A percentile compares a stretch with the other conserved stretches of the same genome.
Conservation (phyloP, 2,113 vertebrate species). For the Hystrix brachyura region DNA sequence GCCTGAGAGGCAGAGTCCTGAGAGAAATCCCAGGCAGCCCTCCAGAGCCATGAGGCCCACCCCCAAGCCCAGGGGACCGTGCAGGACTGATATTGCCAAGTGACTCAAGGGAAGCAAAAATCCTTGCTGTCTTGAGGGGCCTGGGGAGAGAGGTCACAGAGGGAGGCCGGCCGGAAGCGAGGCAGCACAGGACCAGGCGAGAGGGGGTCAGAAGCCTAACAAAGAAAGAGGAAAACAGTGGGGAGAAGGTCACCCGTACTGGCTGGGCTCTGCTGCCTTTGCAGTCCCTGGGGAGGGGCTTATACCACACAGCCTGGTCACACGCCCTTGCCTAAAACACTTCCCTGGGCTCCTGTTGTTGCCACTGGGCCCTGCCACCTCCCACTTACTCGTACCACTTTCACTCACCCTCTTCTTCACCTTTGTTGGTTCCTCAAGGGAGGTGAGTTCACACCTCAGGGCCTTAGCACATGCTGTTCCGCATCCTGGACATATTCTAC, state of each 20-base stretch:
- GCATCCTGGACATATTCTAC: neutral
- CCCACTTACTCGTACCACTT: neutral
- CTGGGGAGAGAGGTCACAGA: neutral
- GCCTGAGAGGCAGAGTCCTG: neutral
- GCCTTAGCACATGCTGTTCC: neutral
- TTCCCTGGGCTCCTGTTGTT: neutral
- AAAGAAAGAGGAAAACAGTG: no score
- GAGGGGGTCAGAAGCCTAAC: neutral
- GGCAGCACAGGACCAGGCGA: neutral
- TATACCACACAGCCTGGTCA: neutral
- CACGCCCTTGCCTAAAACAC: neutral
- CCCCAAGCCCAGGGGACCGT: neutral
- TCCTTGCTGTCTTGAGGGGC: no score
- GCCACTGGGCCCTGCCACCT: neutral
- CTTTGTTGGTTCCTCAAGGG: neutral
- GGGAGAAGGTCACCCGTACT: neutral
- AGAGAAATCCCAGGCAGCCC: neutral
- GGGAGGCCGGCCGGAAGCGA: neutral
- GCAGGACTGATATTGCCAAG: neutral
- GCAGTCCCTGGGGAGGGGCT: neutral
- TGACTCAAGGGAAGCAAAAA: neutral
- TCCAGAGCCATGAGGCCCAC: neutral
- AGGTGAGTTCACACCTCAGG: neutral
- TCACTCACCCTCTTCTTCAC: neutral
- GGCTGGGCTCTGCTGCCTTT: neutral